Conservation (phyloP, 2,113 vertebrate genomes). For the Ictalurus punctatus region DNA sequence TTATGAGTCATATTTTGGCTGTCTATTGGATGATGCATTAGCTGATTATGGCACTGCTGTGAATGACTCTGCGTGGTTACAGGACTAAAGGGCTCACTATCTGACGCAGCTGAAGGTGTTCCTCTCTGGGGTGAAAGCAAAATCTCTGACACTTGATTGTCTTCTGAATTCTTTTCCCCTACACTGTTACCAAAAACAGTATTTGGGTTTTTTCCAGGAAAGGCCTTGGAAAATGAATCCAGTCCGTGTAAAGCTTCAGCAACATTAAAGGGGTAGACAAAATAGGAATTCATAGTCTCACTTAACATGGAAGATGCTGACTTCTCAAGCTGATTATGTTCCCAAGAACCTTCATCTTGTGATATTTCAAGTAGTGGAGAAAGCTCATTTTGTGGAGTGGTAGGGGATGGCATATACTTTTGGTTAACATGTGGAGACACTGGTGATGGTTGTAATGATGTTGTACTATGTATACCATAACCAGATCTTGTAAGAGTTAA, state of each 20-base stretch:
- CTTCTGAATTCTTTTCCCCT: slow-evolving; percentile 57
- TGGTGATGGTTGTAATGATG: slow-evolving; percentile 74
- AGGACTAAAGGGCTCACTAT: slow-evolving; percentile 76
- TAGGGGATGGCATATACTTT: slow-evolving; percentile 69
- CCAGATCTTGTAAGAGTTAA: slow-evolving; percentile 69
- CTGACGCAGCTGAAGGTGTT: slow-evolving; percentile 70
- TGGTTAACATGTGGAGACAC: slow-evolving; percentile 79
- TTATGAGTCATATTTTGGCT: slow-evolving; percentile 21
- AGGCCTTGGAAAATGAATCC: slow-evolving; percentile 86
- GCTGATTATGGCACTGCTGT: slow-evolving; percentile 68
- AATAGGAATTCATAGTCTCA: slow-evolving; percentile 36
- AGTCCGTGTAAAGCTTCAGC: slow-evolving; percentile 77
- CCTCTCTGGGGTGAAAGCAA: slow-evolving; percentile 64
- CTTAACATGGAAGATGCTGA: slow-evolving; percentile 66
- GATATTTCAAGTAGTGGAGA: slow-evolving; percentile 69
- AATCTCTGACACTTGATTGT: slow-evolving; percentile 67
- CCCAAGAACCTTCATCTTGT: slow-evolving; percentile 65
- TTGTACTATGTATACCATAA: slow-evolving; percentile 75
- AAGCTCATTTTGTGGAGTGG: slow-evolving; percentile 63
- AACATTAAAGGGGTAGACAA: slow-evolving; percentile 66
- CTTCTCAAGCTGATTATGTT: slow-evolving; percentile 66
- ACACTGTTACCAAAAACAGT: slow-evolving; percentile 70
- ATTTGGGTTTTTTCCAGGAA: slow-evolving; percentile 81
- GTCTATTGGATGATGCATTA: slow-evolving; percentile 53
- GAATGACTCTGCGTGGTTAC: slow-evolving; percentile 58